Base-by-base conservation (phyloP, 2,113 vertebrate genomes). In the Calypte anna region DNA sequence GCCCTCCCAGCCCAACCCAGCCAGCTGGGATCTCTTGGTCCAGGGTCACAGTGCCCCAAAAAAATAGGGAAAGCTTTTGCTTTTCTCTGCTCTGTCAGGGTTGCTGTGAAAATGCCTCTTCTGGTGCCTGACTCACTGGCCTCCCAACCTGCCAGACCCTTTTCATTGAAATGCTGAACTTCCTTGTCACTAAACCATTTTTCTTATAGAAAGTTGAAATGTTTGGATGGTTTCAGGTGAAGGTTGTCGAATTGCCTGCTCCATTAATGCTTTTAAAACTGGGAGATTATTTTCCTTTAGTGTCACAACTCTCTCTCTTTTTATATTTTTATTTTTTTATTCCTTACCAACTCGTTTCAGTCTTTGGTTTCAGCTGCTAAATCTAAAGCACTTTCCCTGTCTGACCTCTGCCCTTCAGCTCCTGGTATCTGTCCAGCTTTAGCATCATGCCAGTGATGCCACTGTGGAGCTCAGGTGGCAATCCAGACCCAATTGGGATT, bases 231-330 rank as follows among this genome's bases (percentile, higher is more conserved):
- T 90, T 76, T 77, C 3, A 86, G 94, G 92, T 91, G 92, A 93
- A 95, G 82, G 96, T 76, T 95, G 91, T 61, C 79, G 95, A 78
- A 73, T 95, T 89, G 82, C 58, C 74, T 61, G 31, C 82, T 95
- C 93, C 82, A n/a, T 88, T 96, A 95, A 76, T 85, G 93, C 84
- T 95, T 93, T 96, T 79, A 69, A 93, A 90, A 73, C 12, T 0
- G 14, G 25, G 61, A 80, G 36, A 8, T 64, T 61, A 86, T 85
- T 84, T 86, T 53, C 22, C 73, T 48, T 50, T 51, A 51, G 43
- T 93, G 92, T 86, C 92, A 91, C 58, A 55, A n/a, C 90, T 72
- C 74, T 48, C 20, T 23, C 38, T 31, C 46, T 46, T n/a, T 1
- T 3, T 40, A 12, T 12, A 14, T 23, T 3, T 40, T 40, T 12